Percentiles rank a stretch among this genome's conserved stretches.
Conservation (phyloP, 1,140 invertebrate genomes). For the Papilio glaucus region DNA sequence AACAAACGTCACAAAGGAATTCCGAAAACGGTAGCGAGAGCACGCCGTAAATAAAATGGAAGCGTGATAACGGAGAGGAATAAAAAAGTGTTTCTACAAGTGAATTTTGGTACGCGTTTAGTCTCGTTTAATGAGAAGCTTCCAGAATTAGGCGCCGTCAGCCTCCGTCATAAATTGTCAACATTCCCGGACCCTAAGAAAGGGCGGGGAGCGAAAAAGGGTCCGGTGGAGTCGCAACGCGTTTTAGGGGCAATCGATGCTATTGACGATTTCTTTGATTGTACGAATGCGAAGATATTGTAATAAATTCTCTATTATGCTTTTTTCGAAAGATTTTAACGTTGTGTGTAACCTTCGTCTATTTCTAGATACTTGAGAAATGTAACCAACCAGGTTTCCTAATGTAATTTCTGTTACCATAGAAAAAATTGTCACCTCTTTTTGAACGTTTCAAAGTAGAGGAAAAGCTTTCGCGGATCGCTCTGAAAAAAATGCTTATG, state of each 20-base stretch:
- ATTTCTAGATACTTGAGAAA: neutral
- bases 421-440: constrained; percentile 24
- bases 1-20: constrained; percentile 42
- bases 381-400: neutral
- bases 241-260: constrained; percentile 51
- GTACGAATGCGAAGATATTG: constrained; percentile 37
- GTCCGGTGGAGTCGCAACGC: constrained; percentile 56
- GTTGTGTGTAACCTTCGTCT: too few relatives aligned
- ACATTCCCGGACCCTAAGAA: constrained; percentile 50
- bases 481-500: constrained; percentile 65
- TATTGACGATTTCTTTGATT: constrained; percentile 53
- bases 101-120: constrained; percentile 70
- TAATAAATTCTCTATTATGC: constrained; percentile 9
- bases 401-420: constrained; percentile 6
- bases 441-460: constrained; percentile 45
- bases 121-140: constrained; percentile 71
- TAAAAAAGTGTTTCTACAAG: constrained; percentile 64
- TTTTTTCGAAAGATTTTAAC: too few relatives aligned
- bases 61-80: constrained; percentile 42
- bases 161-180: constrained; percentile 75
- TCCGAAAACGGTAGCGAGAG: constrained; percentile 35
- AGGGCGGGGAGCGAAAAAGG: constrained; percentile 47
- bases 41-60: constrained; percentile 51
- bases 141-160: constrained; percentile 69
- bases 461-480: constrained; percentile 47